Conservation (phyloP, 2,113 vertebrate species). For the Plotosus lineatus region DNA sequence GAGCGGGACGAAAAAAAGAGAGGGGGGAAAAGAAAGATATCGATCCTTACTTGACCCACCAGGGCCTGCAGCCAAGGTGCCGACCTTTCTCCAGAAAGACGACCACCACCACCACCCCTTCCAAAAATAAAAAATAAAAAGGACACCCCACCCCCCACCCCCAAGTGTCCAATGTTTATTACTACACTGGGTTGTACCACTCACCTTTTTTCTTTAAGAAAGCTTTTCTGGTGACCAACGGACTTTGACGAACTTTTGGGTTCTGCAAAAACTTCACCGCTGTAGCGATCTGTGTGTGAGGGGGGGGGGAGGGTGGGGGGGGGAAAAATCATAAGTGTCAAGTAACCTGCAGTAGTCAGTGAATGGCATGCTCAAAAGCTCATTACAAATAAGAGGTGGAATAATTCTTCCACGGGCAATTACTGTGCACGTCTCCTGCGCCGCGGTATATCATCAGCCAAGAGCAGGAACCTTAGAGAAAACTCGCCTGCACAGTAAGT, state of each 20-base stretch:
- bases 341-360: slow-evolving; percentile 37
- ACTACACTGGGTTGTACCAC: background rate
- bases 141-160: background rate
- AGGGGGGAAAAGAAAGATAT: slow-evolving; percentile 50
- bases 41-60: slow-evolving; percentile 62
- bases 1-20: slow-evolving; percentile 61
- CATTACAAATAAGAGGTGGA: slow-evolving; percentile 35
- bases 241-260: slow-evolving; percentile 89
- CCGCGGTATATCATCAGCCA: slow-evolving; percentile 45
- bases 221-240: slow-evolving; percentile 83
- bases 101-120: background rate
- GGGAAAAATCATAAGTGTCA: slow-evolving; percentile 32
- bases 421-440: slow-evolving; percentile 43
- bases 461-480: slow-evolving; percentile 59
- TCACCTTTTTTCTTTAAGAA: slow-evolving; percentile 99
- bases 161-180: background rate
- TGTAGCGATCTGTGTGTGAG: slow-evolving; percentile 81
- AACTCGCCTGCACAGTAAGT: slow-evolving; percentile 60
- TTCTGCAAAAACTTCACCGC: slow-evolving; percentile 97
- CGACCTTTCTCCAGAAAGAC: slow-evolving; percentile 70
- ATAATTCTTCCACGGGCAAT: slow-evolving; percentile 46
- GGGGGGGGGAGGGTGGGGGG: too few relatives aligned
- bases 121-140: slow-evolving; percentile 53
- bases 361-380: slow-evolving; percentile 37
- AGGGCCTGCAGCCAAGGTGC: slow-evolving; percentile 62